These are phyloP conservation scores for Aphaenogaster rudis DNA, from an alignment of 1,140 invertebrate species.

Conservation along the genomic window DNA sequence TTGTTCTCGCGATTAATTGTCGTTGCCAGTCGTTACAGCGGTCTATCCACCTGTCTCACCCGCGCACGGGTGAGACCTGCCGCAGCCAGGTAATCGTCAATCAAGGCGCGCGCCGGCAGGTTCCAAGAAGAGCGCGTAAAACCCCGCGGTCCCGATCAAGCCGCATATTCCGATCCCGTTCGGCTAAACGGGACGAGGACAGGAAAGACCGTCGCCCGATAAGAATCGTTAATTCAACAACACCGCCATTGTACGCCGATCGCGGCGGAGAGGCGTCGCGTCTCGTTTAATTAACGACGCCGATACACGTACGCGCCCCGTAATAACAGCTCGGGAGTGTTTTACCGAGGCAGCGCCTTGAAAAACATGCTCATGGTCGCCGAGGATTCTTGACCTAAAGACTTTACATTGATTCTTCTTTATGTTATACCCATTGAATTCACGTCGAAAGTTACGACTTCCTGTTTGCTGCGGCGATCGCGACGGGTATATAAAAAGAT, in stretches of 20 bases:
- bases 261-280: not conserved
- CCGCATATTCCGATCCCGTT: constrained; percentile 75
- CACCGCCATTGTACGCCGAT: constrained; percentile 65
- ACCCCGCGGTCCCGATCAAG: constrained; percentile 70
- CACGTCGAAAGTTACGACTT: constrained; percentile 39
- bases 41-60: constrained; percentile 1
- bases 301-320: constrained; percentile 20
- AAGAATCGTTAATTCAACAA: constrained; percentile 80
- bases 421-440: constrained; percentile 16
- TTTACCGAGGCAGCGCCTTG: not conserved
- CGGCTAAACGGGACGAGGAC: constrained; percentile 80
- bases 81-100: constrained; percentile 62
- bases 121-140: constrained; percentile 75
- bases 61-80: no score
- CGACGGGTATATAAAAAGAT: not conserved
- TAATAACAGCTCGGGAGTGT: constrained; percentile 16
- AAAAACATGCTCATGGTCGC: constrained; percentile 42
- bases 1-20: constrained; percentile 34
- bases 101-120: constrained; percentile 44
- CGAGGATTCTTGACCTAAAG: constrained; percentile 45
- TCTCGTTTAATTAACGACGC: constrained; percentile 57
- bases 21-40: not conserved
- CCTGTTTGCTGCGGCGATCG: not conserved
- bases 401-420: constrained; percentile 38
- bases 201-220: constrained; percentile 78